A percentile compares a stretch with the other conserved stretches of the same genome.
Evolutionary conservation across 2,888 invertebrate genomes (phyloP).

Genomic region (Tachina fera): DNA sequence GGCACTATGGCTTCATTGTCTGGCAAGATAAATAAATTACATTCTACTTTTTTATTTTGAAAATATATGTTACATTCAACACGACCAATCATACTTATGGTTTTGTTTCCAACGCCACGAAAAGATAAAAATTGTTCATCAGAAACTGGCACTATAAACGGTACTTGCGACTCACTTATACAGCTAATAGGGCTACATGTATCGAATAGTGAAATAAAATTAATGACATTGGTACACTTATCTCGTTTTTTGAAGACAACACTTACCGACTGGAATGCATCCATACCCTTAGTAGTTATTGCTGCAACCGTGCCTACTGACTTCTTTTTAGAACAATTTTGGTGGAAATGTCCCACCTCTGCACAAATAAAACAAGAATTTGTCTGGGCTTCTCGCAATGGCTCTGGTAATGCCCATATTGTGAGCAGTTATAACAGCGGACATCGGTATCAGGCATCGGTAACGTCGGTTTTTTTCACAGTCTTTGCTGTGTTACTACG

Average conservation of each 20-base stretch:
- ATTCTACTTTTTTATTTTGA: slow-evolving; percentile 18
- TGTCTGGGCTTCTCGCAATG: too few relatives aligned
- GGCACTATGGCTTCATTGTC: slow-evolving; percentile 43
- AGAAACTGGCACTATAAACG: background rate
- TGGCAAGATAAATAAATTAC: slow-evolving; percentile 32
- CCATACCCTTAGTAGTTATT: background rate
- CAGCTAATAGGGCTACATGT: slow-evolving; percentile 41
- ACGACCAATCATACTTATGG: slow-evolving; percentile 29
- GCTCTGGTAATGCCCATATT: too few relatives aligned
- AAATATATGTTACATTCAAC: slow-evolving; percentile 31
- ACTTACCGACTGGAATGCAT: too few relatives aligned
- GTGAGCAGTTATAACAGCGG: too few relatives aligned
- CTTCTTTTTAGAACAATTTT: slow-evolving; percentile 48
- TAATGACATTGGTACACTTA: slow-evolving; percentile 17
- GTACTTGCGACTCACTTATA: slow-evolving; percentile 20
- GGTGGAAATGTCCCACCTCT: slow-evolving; percentile 11
- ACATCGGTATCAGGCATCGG: background rate
- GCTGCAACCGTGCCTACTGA: background rate
- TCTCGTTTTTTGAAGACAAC: background rate
- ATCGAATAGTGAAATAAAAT: slow-evolving; percentile 41
- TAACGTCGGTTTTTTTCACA: background rate
- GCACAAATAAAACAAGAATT: too few relatives aligned
- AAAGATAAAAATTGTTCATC: background rate
- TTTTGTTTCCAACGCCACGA: slow-evolving; percentile 42
- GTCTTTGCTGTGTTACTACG: background rate